phyloP scores from a whole-genome alignment of 2,888 invertebrate species.

The Julus scanicus region DNA sequence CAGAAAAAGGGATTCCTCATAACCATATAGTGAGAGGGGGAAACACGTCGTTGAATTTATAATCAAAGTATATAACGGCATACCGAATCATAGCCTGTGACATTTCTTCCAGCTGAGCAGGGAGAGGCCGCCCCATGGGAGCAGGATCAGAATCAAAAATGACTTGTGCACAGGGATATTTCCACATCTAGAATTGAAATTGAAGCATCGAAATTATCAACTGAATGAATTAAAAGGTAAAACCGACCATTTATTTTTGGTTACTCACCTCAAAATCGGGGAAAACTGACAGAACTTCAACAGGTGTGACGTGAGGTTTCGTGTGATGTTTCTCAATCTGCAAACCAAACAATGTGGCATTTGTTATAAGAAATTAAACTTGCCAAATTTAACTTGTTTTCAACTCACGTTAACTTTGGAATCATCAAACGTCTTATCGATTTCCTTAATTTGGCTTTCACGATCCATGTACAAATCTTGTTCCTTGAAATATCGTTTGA shows the following conservation, averaged over 20 bases:
- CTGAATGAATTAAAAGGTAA: background rate
- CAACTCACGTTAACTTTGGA: constrained; percentile 74
- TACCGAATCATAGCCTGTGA: constrained; percentile 98
- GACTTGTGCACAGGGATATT: constrained; percentile 95
- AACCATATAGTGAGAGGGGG: background rate
- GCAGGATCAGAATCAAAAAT: constrained; percentile 99
- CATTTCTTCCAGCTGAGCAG: constrained; percentile 95
- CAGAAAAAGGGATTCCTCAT: background rate
- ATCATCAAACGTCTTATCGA: constrained; percentile 96
- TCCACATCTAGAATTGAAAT: constrained; percentile 79
- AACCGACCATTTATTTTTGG: background rate
- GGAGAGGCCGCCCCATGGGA: constrained; percentile 84
- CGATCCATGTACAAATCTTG: constrained; percentile 96
- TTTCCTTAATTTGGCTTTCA: constrained; percentile 96
- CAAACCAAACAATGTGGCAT: background rate
- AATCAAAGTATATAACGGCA: background rate
- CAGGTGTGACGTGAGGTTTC: constrained; percentile 92
- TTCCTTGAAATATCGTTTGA: constrained; percentile 88
- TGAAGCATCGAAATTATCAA: background rate
- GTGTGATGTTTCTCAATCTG: constrained; percentile 91
- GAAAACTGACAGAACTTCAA: constrained; percentile 87
- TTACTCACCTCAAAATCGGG: constrained; percentile 85
- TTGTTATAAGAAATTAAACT: background rate
- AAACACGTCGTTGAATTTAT: background rate
- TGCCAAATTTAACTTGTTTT: background rate